Percentiles rank a stretch among this genome's conserved stretches.
Conservation (phyloP, 2,888 invertebrate species). For the Eurytoma adleriae region DNA sequence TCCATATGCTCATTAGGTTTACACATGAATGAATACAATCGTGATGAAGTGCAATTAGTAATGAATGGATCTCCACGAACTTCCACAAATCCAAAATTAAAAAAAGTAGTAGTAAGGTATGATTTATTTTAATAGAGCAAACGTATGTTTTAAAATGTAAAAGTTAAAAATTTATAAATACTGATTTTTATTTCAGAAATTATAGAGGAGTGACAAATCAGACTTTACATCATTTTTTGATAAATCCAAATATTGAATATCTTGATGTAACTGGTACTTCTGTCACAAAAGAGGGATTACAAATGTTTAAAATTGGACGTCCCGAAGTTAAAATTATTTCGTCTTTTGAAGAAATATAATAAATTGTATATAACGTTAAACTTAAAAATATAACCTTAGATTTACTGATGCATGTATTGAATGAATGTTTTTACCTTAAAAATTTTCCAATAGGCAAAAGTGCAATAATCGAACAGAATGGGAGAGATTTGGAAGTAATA, state of each 20-base stretch:
- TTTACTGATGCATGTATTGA: conserved; percentile 36
- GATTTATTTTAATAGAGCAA: background rate
- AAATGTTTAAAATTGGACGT: conserved; percentile 79
- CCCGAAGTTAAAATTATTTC: conserved; percentile 77
- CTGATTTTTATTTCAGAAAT: conserved; percentile 75
- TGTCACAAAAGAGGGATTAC: conserved; percentile 80
- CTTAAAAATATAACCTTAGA: conserved; percentile 31
- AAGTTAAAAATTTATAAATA: background rate
- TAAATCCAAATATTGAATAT: conserved; percentile 78
- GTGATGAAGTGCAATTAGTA: conserved; percentile 64
- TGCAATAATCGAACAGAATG: conserved; percentile 38
- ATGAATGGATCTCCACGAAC: conserved; percentile 66
- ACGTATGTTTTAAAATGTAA: background rate
- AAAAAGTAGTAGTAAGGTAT: conserved; percentile 73
- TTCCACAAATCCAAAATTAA: conserved; percentile 71
- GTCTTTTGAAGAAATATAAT: conserved; percentile 67
- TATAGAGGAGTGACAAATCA: conserved; percentile 81
- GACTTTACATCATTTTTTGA: conserved; percentile 80
- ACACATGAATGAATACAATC: conserved; percentile 62
- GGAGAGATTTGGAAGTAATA: conserved; percentile 23
- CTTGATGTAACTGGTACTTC: conserved; percentile 84
- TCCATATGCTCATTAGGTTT: conserved; percentile 70
- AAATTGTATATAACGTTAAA: conserved; percentile 39
- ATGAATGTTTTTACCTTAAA: conserved; percentile 43
- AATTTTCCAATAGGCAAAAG: conserved; percentile 35